Conservation (phyloP, 2,113 vertebrate species). For the Rana temporaria region DNA sequence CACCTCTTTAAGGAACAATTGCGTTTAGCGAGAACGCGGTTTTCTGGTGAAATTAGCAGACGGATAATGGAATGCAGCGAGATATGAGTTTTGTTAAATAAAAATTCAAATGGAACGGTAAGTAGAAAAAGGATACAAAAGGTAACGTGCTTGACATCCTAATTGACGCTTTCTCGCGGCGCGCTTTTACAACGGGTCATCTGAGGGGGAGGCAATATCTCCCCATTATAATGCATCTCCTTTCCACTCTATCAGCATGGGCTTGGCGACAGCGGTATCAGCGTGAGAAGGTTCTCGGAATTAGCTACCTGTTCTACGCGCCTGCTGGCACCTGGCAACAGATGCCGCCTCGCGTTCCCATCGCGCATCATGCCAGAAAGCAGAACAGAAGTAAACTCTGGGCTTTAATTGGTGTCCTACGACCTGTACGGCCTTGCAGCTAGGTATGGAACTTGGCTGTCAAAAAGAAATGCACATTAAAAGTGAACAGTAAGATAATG, state of each 20-base stretch:
- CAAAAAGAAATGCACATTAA: neutral
- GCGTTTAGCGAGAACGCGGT: too few relatives aligned
- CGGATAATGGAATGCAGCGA: too few relatives aligned
- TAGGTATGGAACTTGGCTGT: neutral
- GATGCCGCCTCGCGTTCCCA: slow-evolving; percentile 6
- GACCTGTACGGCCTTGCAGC: slow-evolving; percentile 2
- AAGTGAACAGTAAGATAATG: too few relatives aligned
- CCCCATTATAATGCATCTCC: neutral
- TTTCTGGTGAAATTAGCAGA: too few relatives aligned
- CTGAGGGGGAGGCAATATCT: neutral
- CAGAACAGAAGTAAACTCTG: neutral
- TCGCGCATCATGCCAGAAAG: neutral
- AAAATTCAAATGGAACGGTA: too few relatives aligned
- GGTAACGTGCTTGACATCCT: too few relatives aligned
- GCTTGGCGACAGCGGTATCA: neutral
- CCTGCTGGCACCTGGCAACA: slow-evolving; percentile 12
- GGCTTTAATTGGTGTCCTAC: slow-evolving; percentile 39
- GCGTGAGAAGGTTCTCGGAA: slow-evolving; percentile 2
- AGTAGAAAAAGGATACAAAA: too few relatives aligned
- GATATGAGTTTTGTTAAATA: too few relatives aligned
- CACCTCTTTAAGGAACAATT: too few relatives aligned
- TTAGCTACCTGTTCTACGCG: slow-evolving; percentile 3
- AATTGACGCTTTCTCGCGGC: too few relatives aligned
- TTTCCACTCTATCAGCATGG: neutral
- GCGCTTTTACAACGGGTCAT: neutral